Percentiles rank a stretch among this genome's conserved stretches.
Conservation (phyloP, 2,113 vertebrate species). For the Nerophis ophidion region DNA sequence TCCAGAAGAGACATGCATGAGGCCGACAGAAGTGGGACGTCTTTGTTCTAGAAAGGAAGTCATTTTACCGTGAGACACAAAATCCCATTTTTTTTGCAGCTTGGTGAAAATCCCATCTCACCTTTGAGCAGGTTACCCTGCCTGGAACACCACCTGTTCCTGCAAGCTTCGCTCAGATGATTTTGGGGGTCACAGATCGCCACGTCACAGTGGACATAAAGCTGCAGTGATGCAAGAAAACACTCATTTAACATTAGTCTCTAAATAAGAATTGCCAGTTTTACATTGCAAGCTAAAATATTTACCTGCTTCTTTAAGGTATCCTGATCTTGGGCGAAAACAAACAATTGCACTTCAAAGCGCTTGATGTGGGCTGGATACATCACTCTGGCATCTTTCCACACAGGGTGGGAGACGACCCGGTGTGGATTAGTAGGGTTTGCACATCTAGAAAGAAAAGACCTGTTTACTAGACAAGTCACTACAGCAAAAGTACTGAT, state of each 20-base stretch:
- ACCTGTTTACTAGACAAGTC: background rate
- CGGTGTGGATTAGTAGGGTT: slow-evolving; percentile 45
- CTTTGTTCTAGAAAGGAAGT: slow-evolving; percentile 37
- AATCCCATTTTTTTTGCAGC: too few relatives aligned
- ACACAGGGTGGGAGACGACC: slow-evolving; percentile 55
- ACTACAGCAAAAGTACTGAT: background rate
- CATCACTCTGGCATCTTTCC: slow-evolving; percentile 41
- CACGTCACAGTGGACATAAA: slow-evolving; percentile 62
- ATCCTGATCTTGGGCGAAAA: slow-evolving; percentile 43
- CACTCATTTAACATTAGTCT: background rate
- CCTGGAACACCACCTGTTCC: slow-evolving; percentile 43
- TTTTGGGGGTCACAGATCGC: slow-evolving; percentile 53
- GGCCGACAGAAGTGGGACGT: background rate
- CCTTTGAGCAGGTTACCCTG: slow-evolving; percentile 10
- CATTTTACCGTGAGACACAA: background rate
- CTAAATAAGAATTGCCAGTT: too few relatives aligned
- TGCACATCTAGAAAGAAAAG: slow-evolving; percentile 48
- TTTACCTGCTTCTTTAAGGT: slow-evolving; percentile 47
- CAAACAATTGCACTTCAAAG: slow-evolving; percentile 68
- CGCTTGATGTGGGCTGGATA: slow-evolving; percentile 59
- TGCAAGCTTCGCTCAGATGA: slow-evolving; percentile 39
- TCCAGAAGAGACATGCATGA: slow-evolving; percentile 33
- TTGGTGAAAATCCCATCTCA: background rate
- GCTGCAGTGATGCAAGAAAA: slow-evolving; percentile 23
- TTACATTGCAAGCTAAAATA: background rate